These are phyloP conservation scores for Cranoglanis bouderius DNA, from an alignment of 2,113 vertebrate species.

Conservation along the genomic window DNA sequence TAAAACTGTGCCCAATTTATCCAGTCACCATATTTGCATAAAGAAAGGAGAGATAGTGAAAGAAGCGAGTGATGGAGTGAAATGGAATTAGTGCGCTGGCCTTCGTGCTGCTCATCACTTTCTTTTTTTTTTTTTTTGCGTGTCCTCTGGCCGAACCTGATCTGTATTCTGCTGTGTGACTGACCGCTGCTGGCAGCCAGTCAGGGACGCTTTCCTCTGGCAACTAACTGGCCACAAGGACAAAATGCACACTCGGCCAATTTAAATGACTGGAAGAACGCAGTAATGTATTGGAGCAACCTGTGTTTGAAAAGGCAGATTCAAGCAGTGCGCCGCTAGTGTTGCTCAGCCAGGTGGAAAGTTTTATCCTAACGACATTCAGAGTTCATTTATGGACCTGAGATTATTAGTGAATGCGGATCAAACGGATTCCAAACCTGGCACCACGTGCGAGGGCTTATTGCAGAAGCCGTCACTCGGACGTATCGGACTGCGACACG, in stretches of 20 bases:
- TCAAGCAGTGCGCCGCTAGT: conserved; percentile 37
- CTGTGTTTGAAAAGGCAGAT: conserved; percentile 50
- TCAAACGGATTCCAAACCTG: not conserved
- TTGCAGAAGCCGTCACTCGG: not conserved
- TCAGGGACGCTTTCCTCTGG: conserved; percentile 60
- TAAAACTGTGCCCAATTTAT: conserved; percentile 45
- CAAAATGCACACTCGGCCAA: conserved; percentile 58
- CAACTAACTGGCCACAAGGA: conserved; percentile 59
- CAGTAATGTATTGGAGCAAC: conserved; percentile 57
- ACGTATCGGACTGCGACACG: not conserved
- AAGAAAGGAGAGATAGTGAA: conserved; percentile 19
- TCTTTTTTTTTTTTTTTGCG: not conserved
- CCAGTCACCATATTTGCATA: conserved; percentile 41
- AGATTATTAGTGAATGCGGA: not conserved
- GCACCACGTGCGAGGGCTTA: not conserved
- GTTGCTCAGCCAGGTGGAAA: conserved; percentile 36
- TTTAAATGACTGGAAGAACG: conserved; percentile 67
- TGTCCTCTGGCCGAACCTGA: conserved; percentile 56
- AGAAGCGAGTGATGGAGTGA: conserved; percentile 38
- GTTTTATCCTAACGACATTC: conserved; percentile 28
- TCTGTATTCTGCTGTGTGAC: conserved; percentile 61
- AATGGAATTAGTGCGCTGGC: conserved; percentile 39
- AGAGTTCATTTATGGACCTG: conserved; percentile 18
- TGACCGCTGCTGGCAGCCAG: conserved; percentile 64
- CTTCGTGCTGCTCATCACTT: conserved; percentile 31